Evolutionary conservation across 2,888 invertebrate species (phyloP).

Genomic region (Rutpela maculata): DNA sequence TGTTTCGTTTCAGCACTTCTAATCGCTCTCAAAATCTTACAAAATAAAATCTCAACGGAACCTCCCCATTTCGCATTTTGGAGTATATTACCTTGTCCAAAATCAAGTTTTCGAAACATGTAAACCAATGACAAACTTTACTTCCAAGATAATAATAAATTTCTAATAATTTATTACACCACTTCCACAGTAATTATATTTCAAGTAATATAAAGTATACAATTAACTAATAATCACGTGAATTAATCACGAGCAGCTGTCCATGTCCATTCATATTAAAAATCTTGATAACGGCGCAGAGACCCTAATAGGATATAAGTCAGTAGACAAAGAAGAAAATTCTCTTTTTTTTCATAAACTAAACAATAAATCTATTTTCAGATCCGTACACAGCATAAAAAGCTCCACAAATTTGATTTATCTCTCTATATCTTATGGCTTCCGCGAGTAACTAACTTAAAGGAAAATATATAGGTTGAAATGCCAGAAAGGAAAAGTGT

Average conservation of each 20-base stretch:
- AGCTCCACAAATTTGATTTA: constrained; percentile 53
- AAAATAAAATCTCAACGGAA: too few species aligned
- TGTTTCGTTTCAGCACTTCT: too few species aligned
- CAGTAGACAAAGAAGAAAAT: constrained; percentile 27
- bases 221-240: neutral
- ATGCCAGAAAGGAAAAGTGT: constrained; percentile 37
- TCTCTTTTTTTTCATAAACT: constrained; percentile 45
- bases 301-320: constrained; percentile 25
- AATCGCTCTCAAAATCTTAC: too few species aligned
- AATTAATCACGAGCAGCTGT: constrained; percentile 16
- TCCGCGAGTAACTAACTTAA: constrained; percentile 49
- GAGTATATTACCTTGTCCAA: too few species aligned
- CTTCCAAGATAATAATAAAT: neutral
- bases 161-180: neutral
- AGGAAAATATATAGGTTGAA: constrained; percentile 47
- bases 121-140: too few species aligned
- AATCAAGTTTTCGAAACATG: too few species aligned
- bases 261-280: constrained; percentile 24
- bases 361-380: constrained; percentile 52
- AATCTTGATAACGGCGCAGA: constrained; percentile 2
- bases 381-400: constrained; percentile 51
- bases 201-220: neutral
- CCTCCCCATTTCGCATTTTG: too few species aligned
- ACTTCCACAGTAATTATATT: constrained; percentile 11
- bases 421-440: constrained; percentile 48